These are phyloP conservation scores for Ophthalmolycus amberensis DNA, from an alignment of 2,113 vertebrate species.

Conservation along the genomic window DNA sequence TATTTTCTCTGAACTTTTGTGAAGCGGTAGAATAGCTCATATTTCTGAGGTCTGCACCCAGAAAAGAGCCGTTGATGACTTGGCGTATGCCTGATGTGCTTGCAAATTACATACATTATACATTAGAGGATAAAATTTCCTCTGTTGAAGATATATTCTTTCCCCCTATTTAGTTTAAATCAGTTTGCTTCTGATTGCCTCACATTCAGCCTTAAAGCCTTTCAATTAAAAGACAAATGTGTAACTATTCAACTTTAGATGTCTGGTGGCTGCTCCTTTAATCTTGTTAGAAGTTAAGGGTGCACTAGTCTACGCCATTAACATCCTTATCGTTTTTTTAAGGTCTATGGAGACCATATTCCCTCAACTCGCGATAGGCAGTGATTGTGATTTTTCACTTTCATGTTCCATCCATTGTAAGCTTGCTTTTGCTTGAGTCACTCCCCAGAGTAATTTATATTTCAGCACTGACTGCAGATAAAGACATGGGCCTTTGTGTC, in stretches of 20 bases:
- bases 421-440: slow-evolving; percentile 59
- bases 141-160: slow-evolving; percentile 22
- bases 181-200: slow-evolving; percentile 22
- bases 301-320: slow-evolving; percentile 14
- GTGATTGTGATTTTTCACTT: slow-evolving; percentile 47
- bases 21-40: slow-evolving; percentile 55
- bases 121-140: slow-evolving; percentile 33
- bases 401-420: slow-evolving; percentile 60
- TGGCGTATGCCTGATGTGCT: slow-evolving; percentile 32
- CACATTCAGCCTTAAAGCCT: neutral
- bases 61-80: slow-evolving; percentile 41
- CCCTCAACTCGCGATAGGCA: slow-evolving; percentile 55
- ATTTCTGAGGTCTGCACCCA: slow-evolving; percentile 52
- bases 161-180: slow-evolving; percentile 6
- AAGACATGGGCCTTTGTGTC: slow-evolving; percentile 71
- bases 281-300: slow-evolving; percentile 39
- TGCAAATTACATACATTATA: slow-evolving; percentile 50
- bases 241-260: neutral
- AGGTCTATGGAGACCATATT: slow-evolving; percentile 51
- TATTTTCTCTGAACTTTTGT: slow-evolving; percentile 58
- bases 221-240: slow-evolving; percentile 17
- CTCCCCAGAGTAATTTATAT: slow-evolving; percentile 70
- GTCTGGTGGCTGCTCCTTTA: slow-evolving; percentile 28
- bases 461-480: slow-evolving; percentile 72
- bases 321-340: slow-evolving; percentile 45